Conservation (phyloP, 2,888 invertebrate species). For the Herminia tarsipennalis region DNA sequence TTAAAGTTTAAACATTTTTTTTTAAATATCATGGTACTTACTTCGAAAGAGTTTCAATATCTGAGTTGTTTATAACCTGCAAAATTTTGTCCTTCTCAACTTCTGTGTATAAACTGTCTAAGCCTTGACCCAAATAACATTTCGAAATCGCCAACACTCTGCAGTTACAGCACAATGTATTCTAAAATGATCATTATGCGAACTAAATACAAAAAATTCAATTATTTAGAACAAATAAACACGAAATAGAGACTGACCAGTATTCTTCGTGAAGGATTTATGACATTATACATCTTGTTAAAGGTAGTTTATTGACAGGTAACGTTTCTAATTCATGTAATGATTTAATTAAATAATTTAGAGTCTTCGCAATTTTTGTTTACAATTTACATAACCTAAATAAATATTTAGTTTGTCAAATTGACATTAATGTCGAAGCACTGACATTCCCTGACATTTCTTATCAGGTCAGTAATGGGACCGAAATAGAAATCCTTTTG, state of each 20-base stretch:
- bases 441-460: no score
- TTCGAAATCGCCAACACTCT: conserved; percentile 29
- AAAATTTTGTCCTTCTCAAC: conserved; percentile 69
- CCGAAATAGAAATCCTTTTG: no score
- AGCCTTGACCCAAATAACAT: conserved; percentile 47
- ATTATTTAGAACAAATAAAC: neutral
- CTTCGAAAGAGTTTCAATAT: conserved; percentile 62
- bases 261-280: conserved; percentile 14
- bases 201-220: neutral
- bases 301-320: neutral
- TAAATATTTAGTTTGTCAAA: no score
- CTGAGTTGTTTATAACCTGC: conserved; percentile 66
- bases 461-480: no score
- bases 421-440: no score
- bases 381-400: conserved; percentile 20
- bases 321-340: no score
- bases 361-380: no score
- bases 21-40: no score
- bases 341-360: no score
- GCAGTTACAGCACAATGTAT: conserved; percentile 24
- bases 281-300: conserved; percentile 9
- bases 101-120: conserved; percentile 67
- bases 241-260: conserved; percentile 10
- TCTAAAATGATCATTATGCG: conserved; percentile 41
- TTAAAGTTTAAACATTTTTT: no score